Percentiles rank a stretch among this genome's conserved stretches.
Evolutionary conservation across 2,888 invertebrate species (phyloP).

Genomic region (Ormia ochracea): DNA sequence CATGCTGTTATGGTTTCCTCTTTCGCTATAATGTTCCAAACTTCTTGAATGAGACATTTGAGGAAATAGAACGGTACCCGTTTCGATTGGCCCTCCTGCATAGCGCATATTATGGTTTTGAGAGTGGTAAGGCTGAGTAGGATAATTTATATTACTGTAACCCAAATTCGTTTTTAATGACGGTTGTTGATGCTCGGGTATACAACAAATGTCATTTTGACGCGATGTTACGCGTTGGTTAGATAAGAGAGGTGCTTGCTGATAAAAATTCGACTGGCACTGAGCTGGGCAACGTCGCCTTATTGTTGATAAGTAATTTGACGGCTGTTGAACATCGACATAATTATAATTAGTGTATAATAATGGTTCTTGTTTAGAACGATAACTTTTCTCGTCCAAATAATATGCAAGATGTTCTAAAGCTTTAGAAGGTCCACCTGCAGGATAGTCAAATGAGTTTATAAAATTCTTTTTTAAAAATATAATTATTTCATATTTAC

Average conservation of each 20-base stretch:
- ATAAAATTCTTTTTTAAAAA: neutral
- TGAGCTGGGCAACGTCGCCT: conserved; percentile 10
- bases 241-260: neutral
- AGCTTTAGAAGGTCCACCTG: conserved; percentile 71
- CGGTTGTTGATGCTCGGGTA: conserved; percentile 6
- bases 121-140: conserved; percentile 63
- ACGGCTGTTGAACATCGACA: conserved; percentile 44
- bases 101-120: too few relatives aligned
- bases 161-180: conserved; percentile 63
- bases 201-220: conserved; percentile 30
- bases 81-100: conserved; percentile 41
- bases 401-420: conserved; percentile 72
- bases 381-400: conserved; percentile 70
- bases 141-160: conserved; percentile 60
- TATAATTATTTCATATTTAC: conserved; percentile 55
- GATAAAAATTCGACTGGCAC: conserved; percentile 35
- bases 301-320: conserved; percentile 22
- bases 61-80: conserved; percentile 55
- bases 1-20: conserved; percentile 57
- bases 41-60: conserved; percentile 76
- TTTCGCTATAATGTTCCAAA: conserved; percentile 75
- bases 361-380: conserved; percentile 59
- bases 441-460: neutral
- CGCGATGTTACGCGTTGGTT: conserved; percentile 11
- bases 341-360: conserved; percentile 42